phyloP scores from a whole-genome alignment of 1,140 invertebrate species.

The Conus ventricosus region DNA sequence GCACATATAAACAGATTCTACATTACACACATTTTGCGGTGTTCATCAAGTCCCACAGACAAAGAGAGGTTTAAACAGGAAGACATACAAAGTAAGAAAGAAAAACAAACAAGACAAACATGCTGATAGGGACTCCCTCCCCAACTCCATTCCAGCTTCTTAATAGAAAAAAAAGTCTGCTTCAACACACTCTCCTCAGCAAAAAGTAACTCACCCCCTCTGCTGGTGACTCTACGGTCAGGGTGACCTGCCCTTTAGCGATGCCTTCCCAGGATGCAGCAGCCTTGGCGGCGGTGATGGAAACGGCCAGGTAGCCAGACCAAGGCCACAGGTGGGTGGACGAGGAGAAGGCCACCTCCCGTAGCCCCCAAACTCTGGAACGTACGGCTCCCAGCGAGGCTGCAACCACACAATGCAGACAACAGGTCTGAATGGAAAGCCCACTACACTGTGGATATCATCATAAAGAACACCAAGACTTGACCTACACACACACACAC shows the following conservation, averaged over 20 bases:
- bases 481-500: no score
- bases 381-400: conserved; percentile 92
- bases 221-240: conserved; percentile 88
- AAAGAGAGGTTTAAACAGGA: no score
- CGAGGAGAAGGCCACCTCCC: conserved; percentile 78
- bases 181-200: no score
- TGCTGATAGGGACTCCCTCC: no score
- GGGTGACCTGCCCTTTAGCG: conserved; percentile 87
- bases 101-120: no score
- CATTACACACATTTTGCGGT: no score
- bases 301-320: conserved; percentile 94
- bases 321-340: conserved; percentile 95
- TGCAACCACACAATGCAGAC: conserved; percentile 34
- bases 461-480: no score
- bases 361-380: conserved; percentile 82
- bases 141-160: no score
- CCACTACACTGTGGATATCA: not conserved
- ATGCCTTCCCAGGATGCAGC: conserved; percentile 86
- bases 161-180: no score
- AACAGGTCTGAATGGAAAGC: not conserved
- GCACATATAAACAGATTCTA: no score
- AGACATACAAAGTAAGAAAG: no score
- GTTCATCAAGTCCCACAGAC: no score
- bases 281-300: conserved; percentile 80
- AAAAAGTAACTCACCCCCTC: conserved; percentile 75